Base-by-base conservation (phyloP, 2,113 vertebrate genomes). In the Maccullochella peelii region DNA sequence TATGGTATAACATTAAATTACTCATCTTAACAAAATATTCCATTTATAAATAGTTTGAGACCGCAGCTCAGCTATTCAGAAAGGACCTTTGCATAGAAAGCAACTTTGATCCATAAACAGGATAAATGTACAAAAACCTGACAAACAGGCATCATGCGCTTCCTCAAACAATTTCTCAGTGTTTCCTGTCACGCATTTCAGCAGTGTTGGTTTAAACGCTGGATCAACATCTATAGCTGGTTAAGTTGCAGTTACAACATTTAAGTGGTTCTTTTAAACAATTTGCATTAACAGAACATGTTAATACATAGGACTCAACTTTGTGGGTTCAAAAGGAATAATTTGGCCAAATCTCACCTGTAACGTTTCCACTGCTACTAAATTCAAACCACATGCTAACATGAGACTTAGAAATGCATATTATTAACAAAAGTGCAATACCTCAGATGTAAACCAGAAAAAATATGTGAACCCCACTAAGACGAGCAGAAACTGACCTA, bases 391-490 rank as follows among this genome's bases (percentile, higher is more conserved):
- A 40, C 38, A 47, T 5, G 21, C 12, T 71, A 9, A 50, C 33
- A 25, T 50, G 54, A 83, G 12, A 81, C 23, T 66, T 54, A 18
- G 30, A 47, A 57, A 90, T 84, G 75, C 62, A 85, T 79, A 83
- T 88, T 36, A 52, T 15, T 55, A 83, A 83, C 61, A 88, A 89
- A 91, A 93, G 90, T 92, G 90, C 90, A 85, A 83, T 27, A 62
- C 75, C 73, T 89, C 73, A 58, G 58, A 73, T 49, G 77, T 72
- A 82, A 88, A 89, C 66, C 73, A 40, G 33, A 73, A 27, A 10
- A 44, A 77, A 62, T 40, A 8, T 11, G 33, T 18, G 40, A 49
- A 73, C 11, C 14, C 15, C 0, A 4, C 8, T 23, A 16, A 49
- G 55, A 44, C 42, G 2, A 61, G 38, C n/a, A 10, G 69, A 44